A percentile compares a stretch with the other conserved stretches of the same genome.
Conservation (phyloP, 1,140 invertebrate genomes). For the Temnothorax longispinosus region DNA sequence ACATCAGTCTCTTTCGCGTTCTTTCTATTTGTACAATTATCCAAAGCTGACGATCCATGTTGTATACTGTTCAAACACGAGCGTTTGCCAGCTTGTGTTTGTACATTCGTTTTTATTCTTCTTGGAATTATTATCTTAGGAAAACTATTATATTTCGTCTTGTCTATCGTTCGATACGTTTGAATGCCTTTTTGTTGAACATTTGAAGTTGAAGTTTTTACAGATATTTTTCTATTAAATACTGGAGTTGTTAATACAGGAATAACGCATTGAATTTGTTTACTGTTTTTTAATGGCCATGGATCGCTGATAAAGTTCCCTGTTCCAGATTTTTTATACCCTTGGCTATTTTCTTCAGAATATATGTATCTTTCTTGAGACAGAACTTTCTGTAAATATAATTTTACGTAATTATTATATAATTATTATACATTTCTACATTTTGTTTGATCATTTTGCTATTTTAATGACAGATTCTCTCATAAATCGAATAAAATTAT, state of each 20-base stretch:
- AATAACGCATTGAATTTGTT: not conserved
- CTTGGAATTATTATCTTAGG: not conserved
- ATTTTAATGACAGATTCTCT: not conserved
- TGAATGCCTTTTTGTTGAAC: not conserved
- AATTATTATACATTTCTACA: not conserved
- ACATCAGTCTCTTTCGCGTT: not conserved
- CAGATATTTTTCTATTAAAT: not conserved
- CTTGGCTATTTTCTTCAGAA: conserved; percentile 3
- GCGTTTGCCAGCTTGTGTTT: not conserved
- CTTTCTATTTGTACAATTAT: not conserved
- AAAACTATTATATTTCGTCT: not conserved
- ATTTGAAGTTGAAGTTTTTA: not conserved
- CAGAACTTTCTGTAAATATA: not conserved
- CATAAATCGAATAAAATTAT: not conserved
- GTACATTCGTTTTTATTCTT: not conserved
- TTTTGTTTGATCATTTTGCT: not conserved
- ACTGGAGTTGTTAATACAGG: not conserved
- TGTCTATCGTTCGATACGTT: not conserved
- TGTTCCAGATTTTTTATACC: not conserved
- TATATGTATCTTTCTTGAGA: not conserved
- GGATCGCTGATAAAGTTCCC: not conserved
- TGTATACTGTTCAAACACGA: not conserved
- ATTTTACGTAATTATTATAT: not conserved
- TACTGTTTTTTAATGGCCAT: not conserved
- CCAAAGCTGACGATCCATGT: not conserved